A percentile compares a stretch with the other conserved stretches of the same genome.
Conservation (phyloP, 2,888 invertebrate genomes). For the Sclerodermus sp. region DNA sequence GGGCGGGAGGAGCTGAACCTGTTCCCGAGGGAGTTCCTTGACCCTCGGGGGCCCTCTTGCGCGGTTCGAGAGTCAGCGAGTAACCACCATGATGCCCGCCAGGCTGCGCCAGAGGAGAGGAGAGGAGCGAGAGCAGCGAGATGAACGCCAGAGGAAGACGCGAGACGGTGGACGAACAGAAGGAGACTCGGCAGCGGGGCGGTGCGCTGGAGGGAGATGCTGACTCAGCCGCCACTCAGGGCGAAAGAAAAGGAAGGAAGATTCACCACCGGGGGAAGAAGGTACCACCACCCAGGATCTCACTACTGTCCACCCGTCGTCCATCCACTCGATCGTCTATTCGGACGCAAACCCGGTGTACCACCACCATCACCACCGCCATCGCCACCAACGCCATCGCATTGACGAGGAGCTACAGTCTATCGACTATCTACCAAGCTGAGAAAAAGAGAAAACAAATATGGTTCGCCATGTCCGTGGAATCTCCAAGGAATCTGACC, state of each 20-base stretch:
- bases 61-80: slow-evolving; percentile 39
- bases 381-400: too few species aligned
- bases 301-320: not conserved
- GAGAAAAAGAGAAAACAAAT: too few species aligned
- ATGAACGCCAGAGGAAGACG: slow-evolving; percentile 5
- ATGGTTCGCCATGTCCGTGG: not conserved
- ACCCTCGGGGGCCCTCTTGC: slow-evolving; percentile 49
- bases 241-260: not conserved
- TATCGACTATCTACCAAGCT: too few species aligned
- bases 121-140: slow-evolving; percentile 1
- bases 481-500: not conserved
- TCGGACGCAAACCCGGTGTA: too few species aligned
- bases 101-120: slow-evolving; percentile 13
- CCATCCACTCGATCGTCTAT: not conserved
- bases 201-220: too few species aligned
- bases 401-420: too few species aligned
- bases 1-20: slow-evolving; percentile 54
- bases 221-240: too few species aligned
- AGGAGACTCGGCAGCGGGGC: not conserved
- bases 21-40: slow-evolving; percentile 59
- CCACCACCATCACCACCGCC: too few species aligned
- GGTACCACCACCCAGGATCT: not conserved
- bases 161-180: not conserved
- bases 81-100: slow-evolving; percentile 49
- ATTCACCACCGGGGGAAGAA: not conserved